phyloP scores from a whole-genome alignment of 30 jellyfish, hydroid and myxozoan species.

The Hydra vulgaris region DNA sequence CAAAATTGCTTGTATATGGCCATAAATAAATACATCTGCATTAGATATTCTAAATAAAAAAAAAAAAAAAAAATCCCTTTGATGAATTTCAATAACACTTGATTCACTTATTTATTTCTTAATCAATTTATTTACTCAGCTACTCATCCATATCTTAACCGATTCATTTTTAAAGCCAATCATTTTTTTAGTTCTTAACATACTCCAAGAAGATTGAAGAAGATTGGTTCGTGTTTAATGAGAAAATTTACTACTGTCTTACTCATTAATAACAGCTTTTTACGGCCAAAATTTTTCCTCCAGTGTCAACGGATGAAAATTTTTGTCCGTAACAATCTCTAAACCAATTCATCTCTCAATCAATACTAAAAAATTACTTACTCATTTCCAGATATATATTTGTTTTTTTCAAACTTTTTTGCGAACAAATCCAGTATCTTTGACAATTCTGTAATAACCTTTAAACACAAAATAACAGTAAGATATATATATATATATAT shows the following conservation, averaged over 20 bases:
- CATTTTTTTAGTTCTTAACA: background rate
- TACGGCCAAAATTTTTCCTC: too few relatives aligned
- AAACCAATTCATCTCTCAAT: background rate
- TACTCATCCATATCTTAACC: background rate
- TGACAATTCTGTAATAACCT: constrained; percentile 5
- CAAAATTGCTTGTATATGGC: constrained; percentile 34
- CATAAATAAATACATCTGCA: constrained; percentile 23
- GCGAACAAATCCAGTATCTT: background rate
- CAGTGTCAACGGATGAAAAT: too few relatives aligned
- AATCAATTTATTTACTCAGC: background rate
- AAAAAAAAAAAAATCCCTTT: background rate
- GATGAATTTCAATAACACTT: too few relatives aligned
- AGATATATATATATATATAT: background rate
- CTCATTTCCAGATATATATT: constrained; percentile 16
- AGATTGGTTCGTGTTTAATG: background rate
- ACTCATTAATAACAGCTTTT: too few relatives aligned
- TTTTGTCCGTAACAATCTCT: too few relatives aligned
- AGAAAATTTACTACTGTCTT: too few relatives aligned
- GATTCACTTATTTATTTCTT: too few relatives aligned
- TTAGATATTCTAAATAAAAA: constrained; percentile 16
- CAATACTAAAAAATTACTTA: background rate
- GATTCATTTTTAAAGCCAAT: background rate
- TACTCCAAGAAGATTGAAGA: too few relatives aligned
- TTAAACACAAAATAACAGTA: background rate
- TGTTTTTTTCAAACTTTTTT: background rate